A percentile compares a stretch with the other conserved stretches of the same genome.
These are phyloP conservation scores for Pristionchus entomophagus DNA, from an alignment of 2,888 invertebrate species.

Conservation along the genomic window DNA sequence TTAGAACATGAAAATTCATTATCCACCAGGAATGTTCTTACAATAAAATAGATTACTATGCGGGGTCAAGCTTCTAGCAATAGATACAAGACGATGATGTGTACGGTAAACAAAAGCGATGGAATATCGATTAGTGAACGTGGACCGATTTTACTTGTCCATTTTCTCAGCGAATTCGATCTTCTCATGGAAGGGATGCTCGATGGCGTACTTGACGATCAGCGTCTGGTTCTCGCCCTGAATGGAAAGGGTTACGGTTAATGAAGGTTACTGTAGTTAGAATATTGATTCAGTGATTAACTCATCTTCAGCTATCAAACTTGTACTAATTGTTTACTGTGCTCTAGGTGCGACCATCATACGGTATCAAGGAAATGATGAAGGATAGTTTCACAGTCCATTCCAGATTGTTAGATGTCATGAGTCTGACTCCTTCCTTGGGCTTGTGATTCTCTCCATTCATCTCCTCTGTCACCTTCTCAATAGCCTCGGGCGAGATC, in stretches of 20 bases:
- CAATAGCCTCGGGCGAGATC: slow-evolving; percentile 49
- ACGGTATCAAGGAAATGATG: too few relatives aligned
- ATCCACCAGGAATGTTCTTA: neutral
- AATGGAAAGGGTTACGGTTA: neutral
- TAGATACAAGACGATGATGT: neutral
- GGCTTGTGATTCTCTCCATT: neutral
- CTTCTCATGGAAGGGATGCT: slow-evolving; percentile 28
- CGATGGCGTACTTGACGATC: slow-evolving; percentile 29
- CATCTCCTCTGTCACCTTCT: slow-evolving; percentile 5
- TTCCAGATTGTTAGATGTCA: slow-evolving; percentile 58
- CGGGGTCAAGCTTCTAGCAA: neutral
- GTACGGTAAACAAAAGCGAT: neutral
- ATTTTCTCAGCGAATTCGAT: slow-evolving; percentile 23
- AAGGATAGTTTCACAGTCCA: slow-evolving; percentile 54
- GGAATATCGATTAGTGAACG: neutral
- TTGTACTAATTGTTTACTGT: too few relatives aligned
- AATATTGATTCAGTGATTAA: too few relatives aligned
- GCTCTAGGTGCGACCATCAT: too few relatives aligned
- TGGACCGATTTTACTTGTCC: neutral
- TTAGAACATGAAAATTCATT: neutral
- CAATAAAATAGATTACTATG: neutral
- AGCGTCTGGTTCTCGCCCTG: slow-evolving; percentile 28
- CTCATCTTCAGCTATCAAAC: too few relatives aligned
- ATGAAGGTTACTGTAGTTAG: neutral
- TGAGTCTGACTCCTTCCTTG: neutral